Conservation (phyloP, 2,113 vertebrate species). For the Aspidoscelis tigris region DNA sequence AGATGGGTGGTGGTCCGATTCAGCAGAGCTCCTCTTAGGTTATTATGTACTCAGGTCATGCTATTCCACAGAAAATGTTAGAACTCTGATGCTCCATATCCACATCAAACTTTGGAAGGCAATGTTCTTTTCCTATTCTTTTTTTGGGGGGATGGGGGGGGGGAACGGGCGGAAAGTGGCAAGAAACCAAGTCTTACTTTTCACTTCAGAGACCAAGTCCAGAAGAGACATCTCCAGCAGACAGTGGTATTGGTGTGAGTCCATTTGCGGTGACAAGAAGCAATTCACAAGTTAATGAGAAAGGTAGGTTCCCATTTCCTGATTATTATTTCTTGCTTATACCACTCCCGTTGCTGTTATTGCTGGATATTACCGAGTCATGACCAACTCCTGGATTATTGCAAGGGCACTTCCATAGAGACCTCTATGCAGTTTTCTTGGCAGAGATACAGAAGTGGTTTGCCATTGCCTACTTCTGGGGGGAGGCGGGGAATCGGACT, state of each 20-base stretch:
- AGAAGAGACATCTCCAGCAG: conserved; percentile 56
- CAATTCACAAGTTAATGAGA: conserved; percentile 36
- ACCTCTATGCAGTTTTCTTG: too few relatives aligned
- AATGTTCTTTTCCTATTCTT: neutral
- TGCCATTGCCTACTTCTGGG: too few relatives aligned
- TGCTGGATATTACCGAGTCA: too few relatives aligned
- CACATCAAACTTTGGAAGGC: neutral
- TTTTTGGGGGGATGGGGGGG: neutral
- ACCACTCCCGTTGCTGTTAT: too few relatives aligned
- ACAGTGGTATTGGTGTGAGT: conserved; percentile 55
- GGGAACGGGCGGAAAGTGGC: neutral
- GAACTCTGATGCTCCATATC: too few relatives aligned
- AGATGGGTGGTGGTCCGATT: too few relatives aligned
- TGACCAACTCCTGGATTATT: too few relatives aligned
- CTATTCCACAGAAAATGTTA: too few relatives aligned
- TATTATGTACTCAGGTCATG: neutral
- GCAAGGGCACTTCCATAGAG: too few relatives aligned
- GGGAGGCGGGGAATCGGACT: too few relatives aligned
- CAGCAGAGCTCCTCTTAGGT: too few relatives aligned
- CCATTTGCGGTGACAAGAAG: conserved; percentile 21
- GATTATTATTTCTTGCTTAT: neutral
- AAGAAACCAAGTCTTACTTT: conserved; percentile 38
- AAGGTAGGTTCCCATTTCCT: conserved; percentile 54
- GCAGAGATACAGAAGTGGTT: too few relatives aligned
- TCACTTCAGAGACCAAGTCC: conserved; percentile 54